A percentile compares a stretch with the other conserved stretches of the same genome.
These are phyloP conservation scores for Gymnarchus niloticus DNA, from an alignment of 2,113 vertebrate species.

Conservation along the genomic window DNA sequence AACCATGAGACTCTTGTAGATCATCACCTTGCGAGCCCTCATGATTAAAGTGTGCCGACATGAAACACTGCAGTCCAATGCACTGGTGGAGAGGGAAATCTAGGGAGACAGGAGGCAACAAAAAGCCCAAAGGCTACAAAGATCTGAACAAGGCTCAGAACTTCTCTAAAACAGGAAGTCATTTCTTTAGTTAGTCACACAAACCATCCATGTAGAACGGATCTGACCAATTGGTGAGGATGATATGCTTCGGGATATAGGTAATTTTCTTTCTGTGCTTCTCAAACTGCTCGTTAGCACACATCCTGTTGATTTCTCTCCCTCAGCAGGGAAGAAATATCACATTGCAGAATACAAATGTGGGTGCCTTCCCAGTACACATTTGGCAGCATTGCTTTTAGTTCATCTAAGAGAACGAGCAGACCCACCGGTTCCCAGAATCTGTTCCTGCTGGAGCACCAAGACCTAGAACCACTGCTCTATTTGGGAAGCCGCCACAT, in stretches of 20 bases:
- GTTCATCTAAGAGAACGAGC: not conserved
- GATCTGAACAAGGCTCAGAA: not conserved
- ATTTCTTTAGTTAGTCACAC: not conserved
- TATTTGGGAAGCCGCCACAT: not conserved
- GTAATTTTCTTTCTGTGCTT: not conserved
- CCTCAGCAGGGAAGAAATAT: constrained; percentile 3
- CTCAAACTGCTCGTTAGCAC: constrained; percentile 3
- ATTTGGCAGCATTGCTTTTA: not conserved
- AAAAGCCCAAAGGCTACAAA: not conserved
- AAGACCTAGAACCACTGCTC: not conserved
- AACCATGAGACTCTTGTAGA: constrained; percentile 34
- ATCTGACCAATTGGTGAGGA: no score
- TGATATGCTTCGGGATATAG: no score
- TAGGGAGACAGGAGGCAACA: not conserved
- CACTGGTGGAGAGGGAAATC: not conserved
- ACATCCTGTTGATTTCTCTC: constrained; percentile 9
- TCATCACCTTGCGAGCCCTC: not conserved
- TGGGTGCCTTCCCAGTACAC: not conserved
- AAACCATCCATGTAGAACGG: not conserved
- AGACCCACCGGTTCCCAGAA: not conserved
- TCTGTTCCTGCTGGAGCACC: not conserved
- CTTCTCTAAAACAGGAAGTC: not conserved
- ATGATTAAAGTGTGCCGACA: constrained; percentile 13
- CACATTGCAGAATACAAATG: not conserved
- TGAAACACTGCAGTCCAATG: not conserved